Base-by-base conservation (phyloP, 1,140 invertebrate species). In the Aphelinus atriplicis region DNA sequence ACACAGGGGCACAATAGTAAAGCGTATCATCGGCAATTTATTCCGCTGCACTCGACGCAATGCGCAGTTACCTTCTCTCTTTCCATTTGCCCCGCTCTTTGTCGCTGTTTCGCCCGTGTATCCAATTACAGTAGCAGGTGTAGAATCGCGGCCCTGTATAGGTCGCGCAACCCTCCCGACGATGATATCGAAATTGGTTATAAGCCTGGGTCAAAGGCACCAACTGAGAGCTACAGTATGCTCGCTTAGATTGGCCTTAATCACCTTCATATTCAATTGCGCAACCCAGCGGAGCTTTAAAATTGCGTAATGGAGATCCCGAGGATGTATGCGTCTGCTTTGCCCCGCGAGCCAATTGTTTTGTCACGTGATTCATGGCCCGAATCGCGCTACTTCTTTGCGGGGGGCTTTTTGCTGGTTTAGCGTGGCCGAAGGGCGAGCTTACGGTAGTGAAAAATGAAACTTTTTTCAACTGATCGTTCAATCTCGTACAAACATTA, bases 231-330 rank as follows among this genome's bases (percentile, higher is more conserved):
- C 26, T 26, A 26, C 26, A 26, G 26, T 26, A 26, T 26, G 26
- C 51, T 80, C 43, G 45, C 7, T 10, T 43, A 57, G 46, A 77
- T 76, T 77, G 69, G 68, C 80, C 80, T 75, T 80, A 77, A 79
- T 79, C 58, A 76, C 64, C 63, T 72, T 43, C 10, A 61, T 57
- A 58, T 76, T 70, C 74, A 70, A 79, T 69, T 71, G 48, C 48
- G 62, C 6, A 1, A 45, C 68, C 45, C 67, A 42, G 7, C 65
- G 48, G 7, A 42, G 63, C 63, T 65, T 65, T 26, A 51, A 65
- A 65, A 51, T 65, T 43, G 48, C 61, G 61, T 26, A 26, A 26
- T 26, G 26, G 26, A 26, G 26, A 26, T 26, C 26, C 26, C 26
- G 26, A 26, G 26, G 26, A 26, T 26, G 26, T 26, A 26, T 26